These are phyloP conservation scores for Tolypeutes matacus DNA, from an alignment of 2,797 vertebrate species.

Conservation along the genomic window DNA sequence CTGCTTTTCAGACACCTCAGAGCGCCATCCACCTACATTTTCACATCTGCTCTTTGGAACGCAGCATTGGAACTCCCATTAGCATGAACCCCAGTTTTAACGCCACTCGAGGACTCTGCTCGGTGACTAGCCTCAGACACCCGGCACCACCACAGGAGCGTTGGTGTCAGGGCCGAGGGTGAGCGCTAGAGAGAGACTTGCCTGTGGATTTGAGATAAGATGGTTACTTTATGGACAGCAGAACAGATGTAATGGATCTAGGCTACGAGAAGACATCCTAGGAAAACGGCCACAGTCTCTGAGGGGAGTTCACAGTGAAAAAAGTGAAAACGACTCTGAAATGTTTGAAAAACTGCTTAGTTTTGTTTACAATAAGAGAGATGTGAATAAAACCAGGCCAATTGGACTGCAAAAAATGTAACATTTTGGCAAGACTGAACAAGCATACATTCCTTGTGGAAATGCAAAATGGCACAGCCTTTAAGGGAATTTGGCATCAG, in stretches of 20 bases:
- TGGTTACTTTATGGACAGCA: background rate
- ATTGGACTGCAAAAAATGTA: too few species aligned
- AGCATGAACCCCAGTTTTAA: background rate
- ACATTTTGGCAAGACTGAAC: too few species aligned
- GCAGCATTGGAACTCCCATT: too few species aligned
- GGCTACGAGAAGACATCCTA: background rate
- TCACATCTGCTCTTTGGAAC: background rate
- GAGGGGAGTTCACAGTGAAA: too few species aligned
- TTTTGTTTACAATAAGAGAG: too few species aligned
- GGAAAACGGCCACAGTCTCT: background rate
- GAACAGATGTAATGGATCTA: background rate
- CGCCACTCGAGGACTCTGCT: background rate
- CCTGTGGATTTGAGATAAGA: background rate
- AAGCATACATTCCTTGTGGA: too few species aligned
- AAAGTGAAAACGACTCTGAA: too few species aligned
- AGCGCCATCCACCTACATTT: background rate
- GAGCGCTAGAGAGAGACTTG: background rate
- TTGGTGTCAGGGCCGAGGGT: background rate
- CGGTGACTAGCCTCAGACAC: background rate
- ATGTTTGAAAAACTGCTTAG: too few species aligned
- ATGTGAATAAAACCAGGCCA: too few species aligned
- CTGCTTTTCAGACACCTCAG: background rate
- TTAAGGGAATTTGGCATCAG: too few species aligned
- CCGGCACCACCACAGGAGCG: background rate
- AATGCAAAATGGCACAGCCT: too few species aligned